A percentile compares a stretch with the other conserved stretches of the same genome.
Evolutionary conservation across 2,113 vertebrate species (phyloP).

Genomic region (Lagenorhynchus albirostris): DNA sequence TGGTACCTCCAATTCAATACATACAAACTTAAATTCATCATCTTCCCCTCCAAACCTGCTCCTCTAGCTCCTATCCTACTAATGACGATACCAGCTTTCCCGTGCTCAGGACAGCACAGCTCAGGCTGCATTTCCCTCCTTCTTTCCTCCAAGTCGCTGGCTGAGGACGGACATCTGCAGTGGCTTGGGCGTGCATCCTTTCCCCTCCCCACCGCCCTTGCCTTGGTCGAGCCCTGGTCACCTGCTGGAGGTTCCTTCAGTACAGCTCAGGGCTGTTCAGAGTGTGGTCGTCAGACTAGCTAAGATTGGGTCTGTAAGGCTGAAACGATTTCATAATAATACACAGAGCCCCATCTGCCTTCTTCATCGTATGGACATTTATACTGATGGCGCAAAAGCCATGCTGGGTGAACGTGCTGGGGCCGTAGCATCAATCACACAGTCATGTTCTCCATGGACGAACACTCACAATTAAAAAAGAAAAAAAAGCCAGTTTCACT

Average conservation of each 20-base stretch:
- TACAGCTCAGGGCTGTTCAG: not conserved
- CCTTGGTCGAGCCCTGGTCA: not conserved
- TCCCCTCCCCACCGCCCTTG: not conserved
- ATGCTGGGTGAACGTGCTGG: not conserved
- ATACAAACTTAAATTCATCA: not conserved
- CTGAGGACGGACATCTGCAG: not conserved
- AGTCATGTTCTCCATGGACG: not conserved
- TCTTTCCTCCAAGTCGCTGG: fast-evolving
- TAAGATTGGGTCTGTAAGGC: not conserved
- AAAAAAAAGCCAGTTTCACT: not conserved
- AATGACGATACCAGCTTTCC: not conserved
- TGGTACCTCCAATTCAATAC: not conserved
- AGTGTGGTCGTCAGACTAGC: not conserved
- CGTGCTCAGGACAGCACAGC: not conserved
- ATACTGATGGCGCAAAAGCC: not conserved
- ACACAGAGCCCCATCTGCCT: not conserved
- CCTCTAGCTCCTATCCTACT: not conserved
- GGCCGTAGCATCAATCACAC: not conserved
- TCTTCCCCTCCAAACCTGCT: not conserved
- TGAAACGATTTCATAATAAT: not conserved
- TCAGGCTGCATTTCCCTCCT: not conserved
- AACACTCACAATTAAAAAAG: not conserved
- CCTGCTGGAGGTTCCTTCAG: not conserved
- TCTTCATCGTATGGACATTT: not conserved
- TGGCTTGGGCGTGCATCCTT: not conserved